Base-by-base conservation (phyloP, 1,140 invertebrate genomes). In the Frieseomelitta varia region DNA sequence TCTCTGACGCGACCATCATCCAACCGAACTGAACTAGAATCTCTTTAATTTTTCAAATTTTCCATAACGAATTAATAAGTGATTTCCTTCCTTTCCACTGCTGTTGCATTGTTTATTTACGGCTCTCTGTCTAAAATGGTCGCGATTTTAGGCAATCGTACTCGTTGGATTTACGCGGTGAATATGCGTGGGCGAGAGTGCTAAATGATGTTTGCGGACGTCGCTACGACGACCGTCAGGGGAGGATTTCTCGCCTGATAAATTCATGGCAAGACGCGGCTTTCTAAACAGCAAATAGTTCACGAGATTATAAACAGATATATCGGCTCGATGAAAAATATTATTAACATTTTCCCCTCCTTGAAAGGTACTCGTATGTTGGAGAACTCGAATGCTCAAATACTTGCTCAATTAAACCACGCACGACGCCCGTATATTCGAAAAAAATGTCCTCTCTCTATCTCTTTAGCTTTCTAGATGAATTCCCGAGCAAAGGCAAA, bases 111-210 rank as follows among this genome's bases (percentile, higher is more conserved):
- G 77, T 79, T 79, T 79, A 68, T 68, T 53, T 51, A 39, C n/a
- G 10, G 24, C 24, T 61, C 24, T 56, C 61, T n/a, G 0, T 11
- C 27, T 6, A n/a, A n/a, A n/a, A n/a, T n/a, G n/a, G n/a, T n/a
- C n/a, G 77, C 58, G 34, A 47, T 27, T 68, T 56, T 55, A 39
- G 34, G 8, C 55, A 47, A 27, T 61, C 61, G 68, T 76, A 24
- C 30, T 51, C 58, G 30, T 1, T 24, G 30, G 15, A 76, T 75
- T 65, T 47, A 39, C 51, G 21, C 71, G 63, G 17, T 55, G 63
- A 69, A 77, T 69, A 69, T 21, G 81, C 65, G 67, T 34, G 81
- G 55, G 65, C 67, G 74, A 61, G 75, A 84, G 76, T 84, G 81
- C 67, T 39, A 27, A 84, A 79, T 51, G 81, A 79, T 84, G 81